phyloP scores from a whole-genome alignment of 2,797 vertebrate genomes.

The Tachyglossus aculeatus region DNA sequence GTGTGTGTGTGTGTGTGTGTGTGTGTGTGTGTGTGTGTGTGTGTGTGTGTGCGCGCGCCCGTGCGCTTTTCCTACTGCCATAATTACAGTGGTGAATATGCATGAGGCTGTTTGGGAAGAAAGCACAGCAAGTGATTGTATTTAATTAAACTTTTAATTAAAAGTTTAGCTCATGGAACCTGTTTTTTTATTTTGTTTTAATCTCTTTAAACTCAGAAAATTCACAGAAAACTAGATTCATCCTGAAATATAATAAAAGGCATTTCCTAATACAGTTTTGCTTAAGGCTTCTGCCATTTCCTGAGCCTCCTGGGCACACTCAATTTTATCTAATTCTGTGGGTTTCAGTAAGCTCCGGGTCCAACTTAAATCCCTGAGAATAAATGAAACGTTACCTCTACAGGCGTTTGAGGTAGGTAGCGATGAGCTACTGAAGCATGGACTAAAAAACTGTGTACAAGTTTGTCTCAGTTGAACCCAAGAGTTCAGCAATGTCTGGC shows the following conservation, averaged over 20 bases:
- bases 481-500: too few relatives aligned
- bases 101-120: slow-evolving; percentile 72
- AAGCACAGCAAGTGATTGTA: slow-evolving; percentile 69
- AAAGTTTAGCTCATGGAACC: slow-evolving; percentile 55
- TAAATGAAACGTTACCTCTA: not conserved
- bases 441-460: too few relatives aligned
- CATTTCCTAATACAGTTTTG: slow-evolving; percentile 1
- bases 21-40: slow-evolving; percentile 42
- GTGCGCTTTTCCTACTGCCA: slow-evolving; percentile 67
- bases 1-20: slow-evolving; percentile 42
- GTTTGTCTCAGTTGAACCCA: too few relatives aligned
- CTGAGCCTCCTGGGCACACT: not conserved
- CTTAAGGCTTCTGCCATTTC: slow-evolving; percentile 19
- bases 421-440: not conserved
- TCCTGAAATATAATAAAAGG: slow-evolving; percentile 25
- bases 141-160: slow-evolving; percentile 79
- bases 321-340: too few relatives aligned
- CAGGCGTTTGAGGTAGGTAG: not conserved
- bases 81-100: slow-evolving; percentile 82
- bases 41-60: too few relatives aligned
- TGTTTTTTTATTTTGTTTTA: slow-evolving; percentile 66
- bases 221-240: slow-evolving; percentile 39
- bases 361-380: not conserved
- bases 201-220: slow-evolving; percentile 56
- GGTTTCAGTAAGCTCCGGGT: not conserved